Evolutionary conservation across 2,888 invertebrate genomes (phyloP), one percentile per base, ranked within the genome.

Genomic region (Clistopyga incitator): DNA sequence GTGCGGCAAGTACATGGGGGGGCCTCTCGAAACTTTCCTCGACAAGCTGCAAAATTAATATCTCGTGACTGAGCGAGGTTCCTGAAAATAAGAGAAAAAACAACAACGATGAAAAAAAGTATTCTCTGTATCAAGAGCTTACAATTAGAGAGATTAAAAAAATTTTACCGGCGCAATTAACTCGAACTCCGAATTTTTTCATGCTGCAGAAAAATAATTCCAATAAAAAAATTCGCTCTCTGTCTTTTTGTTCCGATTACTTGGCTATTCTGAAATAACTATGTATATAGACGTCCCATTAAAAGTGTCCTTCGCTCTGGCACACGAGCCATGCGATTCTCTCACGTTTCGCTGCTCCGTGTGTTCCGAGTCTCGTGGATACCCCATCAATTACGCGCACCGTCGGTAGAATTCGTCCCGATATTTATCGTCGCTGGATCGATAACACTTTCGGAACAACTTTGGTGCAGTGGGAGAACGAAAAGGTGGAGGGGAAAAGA

Each of bases 361-460:
- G 47, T 71, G 45, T 42, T 45, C 65, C 72, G 29, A 2, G 29
- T 68, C n/a, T n/a, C 45, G n/a, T 11, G 59, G 38, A 25, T 59
- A 6, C 34, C 15, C 61, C 54, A 61, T 82, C 74, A 64, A 67
- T 82, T 50, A 72, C 72, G 54, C 18, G 34, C n/a, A 72, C 18
- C 56, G 50, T 72, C 59, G 68, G 13, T 38, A 64, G 79, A 50
- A 64, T 65, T 56, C 75, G 45, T 25, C 47, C 54, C 45, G 45
- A 42, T 52, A 59, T 71, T 71, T 79, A 79, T 75, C 47, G 79
- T 34, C n/a, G 54, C 15, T 18, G n/a, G 75, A 76, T 71, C 82
- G 54, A 79, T 82, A 75, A 79, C 45, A 71, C 78, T 71, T 75
- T 70, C 59, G 47, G 29, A 10, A 56, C 59, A 25, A 23, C 68